Conservation (phyloP, 2,113 vertebrate genomes). For the Mus spicilegus region DNA sequence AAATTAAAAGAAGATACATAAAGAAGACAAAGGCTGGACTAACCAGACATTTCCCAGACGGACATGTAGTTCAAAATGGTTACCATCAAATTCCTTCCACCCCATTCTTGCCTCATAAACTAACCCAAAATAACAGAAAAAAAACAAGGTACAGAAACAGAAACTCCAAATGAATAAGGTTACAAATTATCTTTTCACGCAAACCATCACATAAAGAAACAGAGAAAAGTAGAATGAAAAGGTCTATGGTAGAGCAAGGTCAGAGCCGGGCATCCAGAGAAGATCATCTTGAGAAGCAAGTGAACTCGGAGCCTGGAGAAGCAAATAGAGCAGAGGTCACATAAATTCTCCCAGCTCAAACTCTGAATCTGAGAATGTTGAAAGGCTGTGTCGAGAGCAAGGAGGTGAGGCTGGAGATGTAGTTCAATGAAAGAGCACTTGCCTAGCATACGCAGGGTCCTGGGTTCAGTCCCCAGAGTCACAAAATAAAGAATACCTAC, state of each 20-base stretch:
- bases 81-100: background rate
- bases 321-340: background rate
- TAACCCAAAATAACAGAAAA: slow-evolving; percentile 23
- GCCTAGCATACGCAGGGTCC: background rate
- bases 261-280: background rate
- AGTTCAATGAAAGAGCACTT: background rate
- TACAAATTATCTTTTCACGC: background rate
- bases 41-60: background rate
- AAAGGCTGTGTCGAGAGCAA: background rate
- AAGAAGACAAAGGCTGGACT: background rate
- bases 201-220: background rate
- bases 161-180: slow-evolving; percentile 3
- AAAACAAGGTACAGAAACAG: background rate
- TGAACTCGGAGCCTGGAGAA: background rate
- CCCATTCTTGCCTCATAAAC: background rate
- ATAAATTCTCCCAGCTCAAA: no score
- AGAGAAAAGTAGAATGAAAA: background rate
- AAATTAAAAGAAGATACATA: background rate
- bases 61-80: background rate
- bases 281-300: background rate
- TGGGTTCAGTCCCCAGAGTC: background rate
- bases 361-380: background rate
- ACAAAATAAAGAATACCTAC: background rate
- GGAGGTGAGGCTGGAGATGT: background rate
- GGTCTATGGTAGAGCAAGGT: background rate